Evolutionary conservation across 1,140 invertebrate genomes (phyloP).

Genomic region (Drosophila nebulosa): DNA sequence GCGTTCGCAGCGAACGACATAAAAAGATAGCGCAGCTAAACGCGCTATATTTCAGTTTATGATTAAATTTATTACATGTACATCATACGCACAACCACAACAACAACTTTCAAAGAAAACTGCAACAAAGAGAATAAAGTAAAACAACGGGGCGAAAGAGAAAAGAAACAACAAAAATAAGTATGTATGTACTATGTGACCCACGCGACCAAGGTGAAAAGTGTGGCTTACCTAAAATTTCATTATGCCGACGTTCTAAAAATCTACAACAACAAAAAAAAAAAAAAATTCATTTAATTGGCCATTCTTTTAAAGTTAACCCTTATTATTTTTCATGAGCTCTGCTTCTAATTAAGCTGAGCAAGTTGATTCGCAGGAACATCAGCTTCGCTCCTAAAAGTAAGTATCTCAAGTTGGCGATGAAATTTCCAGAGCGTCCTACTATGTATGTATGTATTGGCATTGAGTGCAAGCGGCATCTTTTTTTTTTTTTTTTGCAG

Average conservation of each 20-base stretch:
- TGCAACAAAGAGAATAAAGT: slow-evolving; percentile 14
- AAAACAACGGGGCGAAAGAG: background rate
- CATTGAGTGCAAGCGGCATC: slow-evolving; percentile 10
- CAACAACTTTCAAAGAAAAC: slow-evolving; percentile 28
- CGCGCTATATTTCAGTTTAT: slow-evolving; percentile 76
- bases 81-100: slow-evolving; percentile 69
- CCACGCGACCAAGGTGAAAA: background rate
- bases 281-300: slow-evolving; percentile 69
- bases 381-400: background rate
- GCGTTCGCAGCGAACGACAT: slow-evolving; percentile 40
- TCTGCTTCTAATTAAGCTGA: slow-evolving; percentile 59
- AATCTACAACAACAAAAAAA: slow-evolving; percentile 36
- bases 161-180: slow-evolving; percentile 13
- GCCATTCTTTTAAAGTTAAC: slow-evolving; percentile 71
- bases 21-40: slow-evolving; percentile 78
- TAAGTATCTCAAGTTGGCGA: background rate
- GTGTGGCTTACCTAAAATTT: slow-evolving; percentile 39
- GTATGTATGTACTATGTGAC: no score
- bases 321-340: slow-evolving; percentile 58
- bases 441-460: no score
- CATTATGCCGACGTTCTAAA: slow-evolving; percentile 44
- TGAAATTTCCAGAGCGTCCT: slow-evolving; percentile 2
- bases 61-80: slow-evolving; percentile 78
- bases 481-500: background rate
- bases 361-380: slow-evolving; percentile 44